Conservation (phyloP, 2,888 invertebrate genomes). For the Acrobasis suavella region DNA sequence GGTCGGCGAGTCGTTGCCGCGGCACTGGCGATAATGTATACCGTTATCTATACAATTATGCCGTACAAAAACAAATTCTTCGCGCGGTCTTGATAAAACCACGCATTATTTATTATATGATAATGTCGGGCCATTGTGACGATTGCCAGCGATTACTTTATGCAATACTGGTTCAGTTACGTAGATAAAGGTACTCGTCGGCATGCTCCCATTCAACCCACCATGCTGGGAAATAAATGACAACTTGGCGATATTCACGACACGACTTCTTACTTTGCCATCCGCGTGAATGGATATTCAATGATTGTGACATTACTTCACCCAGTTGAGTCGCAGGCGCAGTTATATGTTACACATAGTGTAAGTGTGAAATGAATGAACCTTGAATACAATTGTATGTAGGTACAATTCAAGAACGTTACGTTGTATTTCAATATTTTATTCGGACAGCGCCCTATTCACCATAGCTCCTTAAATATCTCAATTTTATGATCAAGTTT, state of each 20-base stretch:
- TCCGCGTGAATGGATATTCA: slow-evolving; percentile 43
- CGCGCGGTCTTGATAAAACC: slow-evolving; percentile 63
- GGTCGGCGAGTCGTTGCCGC: slow-evolving; percentile 64
- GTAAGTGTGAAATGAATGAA: slow-evolving; percentile 28
- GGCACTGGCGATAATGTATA: slow-evolving; percentile 68
- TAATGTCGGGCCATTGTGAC: slow-evolving; percentile 59
- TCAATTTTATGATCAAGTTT: too few species aligned
- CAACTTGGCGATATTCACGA: slow-evolving; percentile 26
- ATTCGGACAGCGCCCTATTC: neutral
- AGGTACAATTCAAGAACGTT: neutral
- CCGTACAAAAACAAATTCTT: slow-evolving; percentile 71
- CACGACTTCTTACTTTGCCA: slow-evolving; percentile 20
- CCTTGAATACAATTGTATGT: slow-evolving; percentile 32
- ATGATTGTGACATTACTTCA: slow-evolving; percentile 44
- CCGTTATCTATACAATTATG: slow-evolving; percentile 73
- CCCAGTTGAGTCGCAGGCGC: slow-evolving; percentile 42
- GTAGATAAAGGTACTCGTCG: slow-evolving; percentile 13
- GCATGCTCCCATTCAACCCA: slow-evolving; percentile 19
- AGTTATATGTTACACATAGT: slow-evolving; percentile 25
- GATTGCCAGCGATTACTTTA: slow-evolving; percentile 41
- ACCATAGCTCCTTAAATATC: neutral
- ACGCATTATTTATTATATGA: slow-evolving; percentile 63
- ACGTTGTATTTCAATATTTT: neutral
- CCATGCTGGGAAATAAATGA: slow-evolving; percentile 32
- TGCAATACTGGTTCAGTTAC: slow-evolving; percentile 53